Percentiles rank a stretch among this genome's conserved stretches.
Conservation (phyloP, 2,113 vertebrate genomes). For the Tetrao urogallus region DNA sequence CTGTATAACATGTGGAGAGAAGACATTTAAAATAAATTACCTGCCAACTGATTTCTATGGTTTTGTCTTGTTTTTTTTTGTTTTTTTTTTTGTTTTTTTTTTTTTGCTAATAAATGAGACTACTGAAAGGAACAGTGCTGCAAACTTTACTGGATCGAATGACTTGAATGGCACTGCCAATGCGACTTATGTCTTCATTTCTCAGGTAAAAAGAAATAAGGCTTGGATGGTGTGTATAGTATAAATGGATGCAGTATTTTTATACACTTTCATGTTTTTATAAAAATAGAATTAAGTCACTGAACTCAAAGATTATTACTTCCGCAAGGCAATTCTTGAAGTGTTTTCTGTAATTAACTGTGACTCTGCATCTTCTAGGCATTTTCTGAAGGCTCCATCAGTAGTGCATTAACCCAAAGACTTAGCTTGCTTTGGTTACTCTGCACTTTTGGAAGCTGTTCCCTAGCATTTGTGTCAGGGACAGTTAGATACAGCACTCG, state of each 20-base stretch:
- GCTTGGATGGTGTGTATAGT: not conserved
- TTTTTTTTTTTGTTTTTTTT: not conserved
- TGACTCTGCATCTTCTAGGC: not conserved
- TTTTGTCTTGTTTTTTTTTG: not conserved
- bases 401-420: not conserved
- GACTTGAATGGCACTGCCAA: not conserved
- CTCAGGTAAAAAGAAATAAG: not conserved
- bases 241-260: not conserved
- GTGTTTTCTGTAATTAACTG: not conserved
- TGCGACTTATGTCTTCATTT: slow-evolving; percentile 24
- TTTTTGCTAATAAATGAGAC: not conserved
- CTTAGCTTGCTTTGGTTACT: not conserved
- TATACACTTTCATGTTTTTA: not conserved
- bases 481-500: not conserved
- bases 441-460: not conserved
- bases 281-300: not conserved
- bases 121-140: not conserved
- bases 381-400: not conserved
- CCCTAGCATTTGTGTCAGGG: not conserved
- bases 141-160: not conserved
- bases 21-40: not conserved
- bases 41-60: not conserved
- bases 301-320: not conserved
- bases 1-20: not conserved
- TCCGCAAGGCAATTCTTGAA: not conserved